Conservation (phyloP, 2,797 vertebrate species). For the Triplophysa yarkandensis region DNA sequence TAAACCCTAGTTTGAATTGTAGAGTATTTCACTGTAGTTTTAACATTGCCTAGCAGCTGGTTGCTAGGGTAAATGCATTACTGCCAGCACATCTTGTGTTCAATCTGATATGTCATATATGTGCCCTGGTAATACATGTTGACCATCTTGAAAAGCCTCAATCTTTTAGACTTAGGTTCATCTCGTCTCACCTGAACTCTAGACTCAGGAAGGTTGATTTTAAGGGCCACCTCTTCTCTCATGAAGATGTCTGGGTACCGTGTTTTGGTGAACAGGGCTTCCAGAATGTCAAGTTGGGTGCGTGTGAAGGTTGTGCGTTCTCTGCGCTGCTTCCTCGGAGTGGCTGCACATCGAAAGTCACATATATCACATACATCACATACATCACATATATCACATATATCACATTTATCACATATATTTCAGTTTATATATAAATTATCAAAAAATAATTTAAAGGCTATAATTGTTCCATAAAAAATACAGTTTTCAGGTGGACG, state of each 20-base stretch:
- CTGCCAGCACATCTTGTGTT: neutral
- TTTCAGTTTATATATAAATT: no score
- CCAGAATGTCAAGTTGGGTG: constrained; percentile 94
- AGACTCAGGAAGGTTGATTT: constrained; percentile 96
- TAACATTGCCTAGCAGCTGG: neutral
- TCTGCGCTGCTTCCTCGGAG: constrained; percentile 90
- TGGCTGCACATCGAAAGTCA: constrained; percentile 66
- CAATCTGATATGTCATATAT: neutral
- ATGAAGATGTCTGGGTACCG: constrained; percentile 99
- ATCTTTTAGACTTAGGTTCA: no score
- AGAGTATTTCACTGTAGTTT: neutral
- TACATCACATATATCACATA: no score
- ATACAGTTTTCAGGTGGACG: no score
- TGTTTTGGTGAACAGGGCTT: constrained; percentile 95
- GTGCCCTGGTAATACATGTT: neutral
- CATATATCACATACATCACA: no score
- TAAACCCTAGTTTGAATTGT: neutral
- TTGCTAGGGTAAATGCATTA: neutral
- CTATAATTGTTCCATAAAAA: no score
- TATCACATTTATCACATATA: no score
- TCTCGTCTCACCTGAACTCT: constrained; percentile 94
- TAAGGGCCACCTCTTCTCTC: constrained; percentile 96
- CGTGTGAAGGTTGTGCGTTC: constrained; percentile 96
- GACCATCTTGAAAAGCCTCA: no score
- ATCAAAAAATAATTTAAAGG: no score